Evolutionary conservation across 2,113 vertebrate species (phyloP).

Genomic region (Xyrauchen texanus): DNA sequence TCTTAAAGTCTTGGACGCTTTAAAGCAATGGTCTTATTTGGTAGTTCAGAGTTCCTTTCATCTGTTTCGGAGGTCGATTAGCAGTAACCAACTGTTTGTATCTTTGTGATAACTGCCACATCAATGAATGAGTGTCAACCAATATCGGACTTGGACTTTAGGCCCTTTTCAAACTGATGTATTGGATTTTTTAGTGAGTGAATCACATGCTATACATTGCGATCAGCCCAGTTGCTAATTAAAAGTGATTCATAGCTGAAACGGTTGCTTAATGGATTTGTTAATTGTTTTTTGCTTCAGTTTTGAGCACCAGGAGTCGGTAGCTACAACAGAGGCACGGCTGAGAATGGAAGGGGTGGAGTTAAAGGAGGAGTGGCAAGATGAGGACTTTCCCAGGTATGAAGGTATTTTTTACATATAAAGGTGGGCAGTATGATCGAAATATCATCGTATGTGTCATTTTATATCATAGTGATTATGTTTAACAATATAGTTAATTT

Average conservation of each 20-base stretch:
- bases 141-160: not conserved
- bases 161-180: conserved; percentile 3
- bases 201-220: not conserved
- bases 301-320: conserved; percentile 77
- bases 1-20: not conserved
- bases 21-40: conserved; percentile 62
- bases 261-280: not conserved
- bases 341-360: conserved; percentile 96
- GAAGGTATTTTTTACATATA: too few relatives aligned
- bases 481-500: too few relatives aligned
- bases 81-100: not conserved
- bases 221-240: not conserved
- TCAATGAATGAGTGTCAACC: conserved; percentile 23
- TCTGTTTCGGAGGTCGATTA: not conserved
- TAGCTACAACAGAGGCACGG: conserved; percentile 77
- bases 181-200: conserved; percentile 26
- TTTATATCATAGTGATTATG: too few relatives aligned
- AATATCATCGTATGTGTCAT: too few relatives aligned
- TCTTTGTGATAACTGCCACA: not conserved
- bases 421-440: too few relatives aligned
- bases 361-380: conserved; percentile 98
- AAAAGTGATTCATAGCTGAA: not conserved
- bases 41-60: not conserved
- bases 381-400: conserved; percentile 97
- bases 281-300: conserved; percentile 56